Evolutionary conservation across 1,140 invertebrate genomes (phyloP).

Genomic region (Maniola jurtina): DNA sequence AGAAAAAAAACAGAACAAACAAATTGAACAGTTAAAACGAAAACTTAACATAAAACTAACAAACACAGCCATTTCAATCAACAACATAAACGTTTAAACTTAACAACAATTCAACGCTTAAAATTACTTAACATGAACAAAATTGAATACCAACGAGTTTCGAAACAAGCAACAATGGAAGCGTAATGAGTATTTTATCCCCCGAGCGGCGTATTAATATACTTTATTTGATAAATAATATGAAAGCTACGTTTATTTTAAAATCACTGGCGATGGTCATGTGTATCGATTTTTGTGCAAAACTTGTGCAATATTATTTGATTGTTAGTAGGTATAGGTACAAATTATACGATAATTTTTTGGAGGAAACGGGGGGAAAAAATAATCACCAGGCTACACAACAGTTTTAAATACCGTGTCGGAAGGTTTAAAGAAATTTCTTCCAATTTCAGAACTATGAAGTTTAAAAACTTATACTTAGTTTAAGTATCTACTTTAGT

Average conservation of each 20-base stretch:
- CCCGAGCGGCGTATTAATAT: conserved; percentile 37
- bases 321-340: conserved; percentile 12
- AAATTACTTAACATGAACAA: conserved; percentile 66
- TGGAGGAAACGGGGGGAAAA: conserved; percentile 37
- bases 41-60: conserved; percentile 78
- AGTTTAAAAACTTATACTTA: conserved; percentile 9
- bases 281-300: conserved; percentile 16
- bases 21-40: conserved; percentile 64
- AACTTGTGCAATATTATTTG: conserved; percentile 25
- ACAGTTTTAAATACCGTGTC: conserved; percentile 26
- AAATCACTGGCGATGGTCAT: conserved; percentile 25
- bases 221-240: conserved; percentile 40
- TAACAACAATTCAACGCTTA: conserved; percentile 74
- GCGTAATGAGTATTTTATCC: conserved; percentile 64
- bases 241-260: conserved; percentile 37
- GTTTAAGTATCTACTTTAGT: conserved; percentile 13
- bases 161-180: conserved; percentile 42
- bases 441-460: not conserved
- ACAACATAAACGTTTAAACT: conserved; percentile 57
- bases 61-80: conserved; percentile 71
- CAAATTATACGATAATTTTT: conserved; percentile 11
- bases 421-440: not conserved
- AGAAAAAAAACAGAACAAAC: conserved; percentile 47
- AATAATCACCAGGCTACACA: conserved; percentile 45
- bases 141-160: conserved; percentile 43